Conservation (phyloP, 2,113 vertebrate species). For the Antechinus flavipes region DNA sequence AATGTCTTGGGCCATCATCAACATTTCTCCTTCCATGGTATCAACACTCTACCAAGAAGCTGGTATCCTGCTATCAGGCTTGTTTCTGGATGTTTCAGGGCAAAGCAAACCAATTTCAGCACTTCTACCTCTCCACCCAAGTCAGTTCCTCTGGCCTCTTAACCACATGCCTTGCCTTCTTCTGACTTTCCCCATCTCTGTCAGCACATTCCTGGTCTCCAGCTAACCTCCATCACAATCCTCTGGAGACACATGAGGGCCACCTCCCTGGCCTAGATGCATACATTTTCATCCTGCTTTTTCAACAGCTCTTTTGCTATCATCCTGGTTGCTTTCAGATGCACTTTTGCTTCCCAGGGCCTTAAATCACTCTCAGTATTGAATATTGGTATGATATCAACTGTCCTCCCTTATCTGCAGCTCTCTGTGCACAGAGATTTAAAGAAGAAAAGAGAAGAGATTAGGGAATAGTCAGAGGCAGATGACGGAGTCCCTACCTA, state of each 20-base stretch:
- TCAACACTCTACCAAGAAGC: neutral
- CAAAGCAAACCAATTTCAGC: slow-evolving; percentile 16
- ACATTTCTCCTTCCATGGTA: neutral
- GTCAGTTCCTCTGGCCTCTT: neutral
- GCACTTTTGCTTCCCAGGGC: neutral
- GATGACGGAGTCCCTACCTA: neutral
- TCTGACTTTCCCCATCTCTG: slow-evolving; percentile 3
- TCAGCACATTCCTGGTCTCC: slow-evolving; percentile 42
- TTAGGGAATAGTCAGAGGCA: neutral
- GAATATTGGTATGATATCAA: neutral
- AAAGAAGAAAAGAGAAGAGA: neutral
- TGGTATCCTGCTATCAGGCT: slow-evolving; percentile 15
- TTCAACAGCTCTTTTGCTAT: neutral
- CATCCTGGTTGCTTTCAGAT: neutral
- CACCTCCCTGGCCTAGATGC: slow-evolving; percentile 10
- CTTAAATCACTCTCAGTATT: neutral
- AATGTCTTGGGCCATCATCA: neutral
- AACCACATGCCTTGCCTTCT: neutral
- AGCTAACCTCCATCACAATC: neutral
- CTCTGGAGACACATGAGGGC: neutral
- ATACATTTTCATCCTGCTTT: slow-evolving; percentile 1
- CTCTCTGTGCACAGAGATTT: neutral
- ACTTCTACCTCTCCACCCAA: slow-evolving; percentile 14
- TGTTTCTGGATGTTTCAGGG: neutral
- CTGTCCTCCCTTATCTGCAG: neutral